Percentiles rank a stretch among this genome's conserved stretches.
phyloP scores from a whole-genome alignment of 2,113 vertebrate genomes.

The Pogonocichla stellata region DNA sequence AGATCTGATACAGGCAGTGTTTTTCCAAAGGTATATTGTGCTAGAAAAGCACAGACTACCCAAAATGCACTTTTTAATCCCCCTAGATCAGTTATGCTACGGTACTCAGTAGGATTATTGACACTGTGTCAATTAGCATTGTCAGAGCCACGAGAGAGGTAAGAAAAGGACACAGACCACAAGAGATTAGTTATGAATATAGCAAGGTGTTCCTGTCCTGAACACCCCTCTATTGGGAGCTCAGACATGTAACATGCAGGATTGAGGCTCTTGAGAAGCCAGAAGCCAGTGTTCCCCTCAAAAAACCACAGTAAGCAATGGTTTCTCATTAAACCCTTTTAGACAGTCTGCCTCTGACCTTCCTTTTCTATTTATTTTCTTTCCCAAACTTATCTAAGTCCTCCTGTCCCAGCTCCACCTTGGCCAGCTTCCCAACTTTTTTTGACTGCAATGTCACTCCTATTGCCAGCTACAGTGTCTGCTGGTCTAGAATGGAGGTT shows the following conservation, averaged over 20 bases:
- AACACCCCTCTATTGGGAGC: not conserved
- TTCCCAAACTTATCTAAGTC: not conserved
- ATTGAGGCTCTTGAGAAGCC: not conserved
- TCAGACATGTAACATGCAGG: not conserved
- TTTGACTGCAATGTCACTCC: not conserved
- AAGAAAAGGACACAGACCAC: not conserved
- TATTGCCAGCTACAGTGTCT: not conserved
- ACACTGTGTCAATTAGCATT: not conserved
- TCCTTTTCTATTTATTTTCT: not conserved
- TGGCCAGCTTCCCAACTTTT: not conserved
- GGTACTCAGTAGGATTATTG: not conserved
- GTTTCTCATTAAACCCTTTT: not conserved
- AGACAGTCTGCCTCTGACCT: not conserved
- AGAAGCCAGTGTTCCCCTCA: not conserved
- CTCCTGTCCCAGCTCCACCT: not conserved
- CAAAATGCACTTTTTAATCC: not conserved
- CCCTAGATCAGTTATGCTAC: not conserved
- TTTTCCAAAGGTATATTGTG: not conserved
- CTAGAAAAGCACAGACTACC: not conserved
- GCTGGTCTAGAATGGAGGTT: not conserved
- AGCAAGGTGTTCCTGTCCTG: not conserved
- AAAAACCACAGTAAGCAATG: not conserved
- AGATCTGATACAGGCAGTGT: not conserved
- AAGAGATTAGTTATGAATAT: not conserved
- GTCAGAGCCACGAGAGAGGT: not conserved